phyloP scores from a whole-genome alignment of 2,888 invertebrate genomes.

The Sclerodermus sp. region DNA sequence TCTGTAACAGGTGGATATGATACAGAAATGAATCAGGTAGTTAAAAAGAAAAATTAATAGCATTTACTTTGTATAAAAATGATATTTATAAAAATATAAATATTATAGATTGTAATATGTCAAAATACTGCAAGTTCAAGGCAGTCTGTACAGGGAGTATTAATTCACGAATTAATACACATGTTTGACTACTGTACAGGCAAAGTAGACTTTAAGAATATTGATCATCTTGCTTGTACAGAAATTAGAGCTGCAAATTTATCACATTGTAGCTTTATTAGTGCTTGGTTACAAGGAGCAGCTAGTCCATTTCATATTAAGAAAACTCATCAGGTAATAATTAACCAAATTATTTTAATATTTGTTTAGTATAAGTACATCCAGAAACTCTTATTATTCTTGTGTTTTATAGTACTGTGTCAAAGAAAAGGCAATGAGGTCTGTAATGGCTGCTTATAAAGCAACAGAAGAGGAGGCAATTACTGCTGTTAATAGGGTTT shows the following conservation, averaged over 20 bases:
- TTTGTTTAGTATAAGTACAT: background rate
- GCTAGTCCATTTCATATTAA: constrained; percentile 73
- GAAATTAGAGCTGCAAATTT: constrained; percentile 94
- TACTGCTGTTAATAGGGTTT: constrained; percentile 82
- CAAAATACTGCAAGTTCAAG: constrained; percentile 77
- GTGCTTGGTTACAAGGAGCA: constrained; percentile 78
- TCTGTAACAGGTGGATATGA: constrained; percentile 91
- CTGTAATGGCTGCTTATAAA: constrained; percentile 80
- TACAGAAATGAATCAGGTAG: constrained; percentile 76
- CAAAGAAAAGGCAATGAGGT: constrained; percentile 81
- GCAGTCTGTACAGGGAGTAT: constrained; percentile 75
- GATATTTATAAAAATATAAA: constrained; percentile 6
- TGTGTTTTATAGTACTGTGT: constrained; percentile 76
- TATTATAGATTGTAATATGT: constrained; percentile 80
- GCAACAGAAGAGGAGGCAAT: constrained; percentile 72
- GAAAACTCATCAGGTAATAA: constrained; percentile 73
- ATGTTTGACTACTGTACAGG: constrained; percentile 95
- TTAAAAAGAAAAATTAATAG: background rate
- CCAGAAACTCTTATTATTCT: constrained; percentile 8
- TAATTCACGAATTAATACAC: constrained; percentile 93
- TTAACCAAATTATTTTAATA: constrained; percentile 1
- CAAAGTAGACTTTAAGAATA: constrained; percentile 83
- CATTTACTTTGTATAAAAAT: background rate
- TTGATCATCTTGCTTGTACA: constrained; percentile 92
- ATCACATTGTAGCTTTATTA: constrained; percentile 86